A percentile compares a stretch with the other conserved stretches of the same genome.
phyloP scores from a whole-genome alignment of 1,140 invertebrate species.

The Nebria ingens region DNA sequence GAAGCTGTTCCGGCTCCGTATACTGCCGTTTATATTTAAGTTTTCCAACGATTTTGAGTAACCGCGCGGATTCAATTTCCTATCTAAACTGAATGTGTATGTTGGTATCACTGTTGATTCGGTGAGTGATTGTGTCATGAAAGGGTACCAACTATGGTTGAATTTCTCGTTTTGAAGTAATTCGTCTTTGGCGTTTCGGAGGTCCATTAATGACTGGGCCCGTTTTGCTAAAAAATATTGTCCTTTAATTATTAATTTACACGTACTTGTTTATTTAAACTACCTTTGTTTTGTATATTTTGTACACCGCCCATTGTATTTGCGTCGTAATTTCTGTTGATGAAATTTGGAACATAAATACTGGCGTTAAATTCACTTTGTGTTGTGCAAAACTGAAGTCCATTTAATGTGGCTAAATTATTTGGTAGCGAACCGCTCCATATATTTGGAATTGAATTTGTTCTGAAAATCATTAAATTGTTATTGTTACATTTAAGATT shows the following conservation, averaged over 20 bases:
- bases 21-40: slow-evolving; percentile 25
- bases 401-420: slow-evolving; percentile 24
- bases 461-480: too few relatives aligned
- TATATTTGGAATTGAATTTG: slow-evolving; percentile 26
- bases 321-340: slow-evolving; percentile 16
- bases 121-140: slow-evolving; percentile 20
- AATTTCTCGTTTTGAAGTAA: slow-evolving; percentile 13
- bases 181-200: slow-evolving; percentile 33
- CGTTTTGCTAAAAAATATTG: slow-evolving; percentile 36
- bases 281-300: slow-evolving; percentile 24
- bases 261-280: too few relatives aligned
- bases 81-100: slow-evolving; percentile 18
- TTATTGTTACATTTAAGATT: too few relatives aligned
- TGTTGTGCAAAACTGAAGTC: slow-evolving; percentile 31
- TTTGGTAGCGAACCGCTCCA: slow-evolving; percentile 23
- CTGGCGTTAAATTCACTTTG: slow-evolving; percentile 49
- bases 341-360: slow-evolving; percentile 38
- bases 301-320: slow-evolving; percentile 31
- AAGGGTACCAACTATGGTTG: slow-evolving; percentile 20
- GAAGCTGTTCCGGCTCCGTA: slow-evolving; percentile 29
- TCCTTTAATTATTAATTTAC: background rate
- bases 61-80: slow-evolving; percentile 27
- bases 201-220: slow-evolving; percentile 44
- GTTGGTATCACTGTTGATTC: slow-evolving; percentile 16
- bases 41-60: slow-evolving; percentile 20